Evolutionary conservation across 2,888 invertebrate genomes (phyloP), one percentile per base, ranked within the genome.

Genomic region (Sarcophaga rosellei): DNA sequence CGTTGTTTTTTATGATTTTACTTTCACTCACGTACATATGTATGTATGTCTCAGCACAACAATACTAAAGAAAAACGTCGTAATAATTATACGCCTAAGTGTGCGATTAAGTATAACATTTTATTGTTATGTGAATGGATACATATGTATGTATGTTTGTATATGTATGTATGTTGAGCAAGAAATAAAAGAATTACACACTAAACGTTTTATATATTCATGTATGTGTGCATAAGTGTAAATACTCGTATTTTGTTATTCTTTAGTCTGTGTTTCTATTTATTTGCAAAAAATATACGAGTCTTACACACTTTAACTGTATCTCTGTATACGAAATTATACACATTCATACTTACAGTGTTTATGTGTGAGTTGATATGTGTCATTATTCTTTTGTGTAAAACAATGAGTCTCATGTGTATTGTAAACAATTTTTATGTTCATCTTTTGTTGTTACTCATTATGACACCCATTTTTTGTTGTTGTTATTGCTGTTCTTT

Each of bases 401-500:
- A 53, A 20, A 81, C 81, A 81, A 81, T 63, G 44, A 20, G 12
- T 53, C 81, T 81, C 81, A 74, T 68, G 69, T 62, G 81, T 81
- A 69, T 81, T 81, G 69, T 81, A 62, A 75, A 57, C n/a, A 74
- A 62, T 63, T 68, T 78, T 62, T 73, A 72, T 78, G 10, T 6
- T 3, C 59, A 45, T 62, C n/a, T 82, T 70, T 45, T 68, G n/a
- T n/a, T 53, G 45, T 69, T 20, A 63, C 59, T 62, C 21, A 17
- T 62, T 82, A 15, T 53, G 17, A 47, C 66, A 65, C 23, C 53
- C 66, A 70, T 61, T 82, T 70, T 75, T 61, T 72, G 6, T 15
- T 76, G 6, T 63, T 75, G 17, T 35, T 72, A n/a, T 45, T n/a
- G 3, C 23, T 45, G 44, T 65, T 61, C n/a, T 72, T 57, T 44